Conservation (phyloP, 2,113 vertebrate species). For the Riparia riparia region DNA sequence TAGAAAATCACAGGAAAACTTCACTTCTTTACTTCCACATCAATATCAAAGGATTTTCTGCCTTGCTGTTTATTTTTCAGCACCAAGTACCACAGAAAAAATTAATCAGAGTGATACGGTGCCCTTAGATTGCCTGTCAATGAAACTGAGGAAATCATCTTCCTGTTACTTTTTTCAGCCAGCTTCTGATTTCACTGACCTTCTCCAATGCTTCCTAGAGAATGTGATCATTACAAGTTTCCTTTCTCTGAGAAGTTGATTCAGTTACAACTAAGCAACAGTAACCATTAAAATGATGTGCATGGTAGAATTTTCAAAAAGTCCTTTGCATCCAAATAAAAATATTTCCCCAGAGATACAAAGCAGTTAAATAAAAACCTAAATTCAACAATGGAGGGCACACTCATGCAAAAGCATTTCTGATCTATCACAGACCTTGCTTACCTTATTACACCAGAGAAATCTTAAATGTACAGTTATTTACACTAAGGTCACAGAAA, state of each 20-base stretch:
- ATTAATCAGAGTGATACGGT: neutral
- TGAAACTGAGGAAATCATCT: neutral
- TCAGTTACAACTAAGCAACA: neutral
- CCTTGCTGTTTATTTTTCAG: neutral
- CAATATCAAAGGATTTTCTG: neutral
- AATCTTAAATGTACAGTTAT: neutral
- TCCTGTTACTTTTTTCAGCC: neutral
- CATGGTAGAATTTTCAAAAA: neutral
- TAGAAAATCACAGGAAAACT: neutral
- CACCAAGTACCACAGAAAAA: neutral
- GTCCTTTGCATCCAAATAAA: neutral
- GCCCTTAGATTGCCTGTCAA: neutral
- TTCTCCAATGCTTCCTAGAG: neutral
- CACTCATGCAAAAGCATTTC: neutral
- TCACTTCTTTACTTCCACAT: neutral
- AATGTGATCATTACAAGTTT: neutral
- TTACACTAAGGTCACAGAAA: neutral
- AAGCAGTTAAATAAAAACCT: neutral
- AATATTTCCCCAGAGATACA: neutral
- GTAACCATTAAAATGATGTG: neutral
- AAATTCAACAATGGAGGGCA: neutral
- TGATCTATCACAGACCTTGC: neutral
- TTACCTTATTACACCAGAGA: neutral
- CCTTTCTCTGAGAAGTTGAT: neutral
- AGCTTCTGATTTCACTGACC: neutral